Percentiles rank a stretch among this genome's conserved stretches.
phyloP scores from a whole-genome alignment of 2,797 vertebrate genomes.

The Poecilia velifera region DNA sequence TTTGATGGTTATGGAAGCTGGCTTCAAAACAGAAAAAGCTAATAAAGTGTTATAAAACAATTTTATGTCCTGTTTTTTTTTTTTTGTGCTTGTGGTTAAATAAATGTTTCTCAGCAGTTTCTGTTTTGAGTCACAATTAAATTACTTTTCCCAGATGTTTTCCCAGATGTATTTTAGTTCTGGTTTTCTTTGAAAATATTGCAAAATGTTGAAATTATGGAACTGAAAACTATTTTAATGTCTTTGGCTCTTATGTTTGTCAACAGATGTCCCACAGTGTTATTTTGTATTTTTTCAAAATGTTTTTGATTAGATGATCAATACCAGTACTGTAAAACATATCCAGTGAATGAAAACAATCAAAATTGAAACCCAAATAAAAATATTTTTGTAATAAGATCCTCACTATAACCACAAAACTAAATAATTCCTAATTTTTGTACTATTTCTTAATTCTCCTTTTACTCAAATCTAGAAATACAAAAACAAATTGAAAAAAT shows the following conservation, averaged over 20 bases:
- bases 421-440: neutral
- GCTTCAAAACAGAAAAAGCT: constrained; percentile 70
- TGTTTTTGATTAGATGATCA: neutral
- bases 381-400: neutral
- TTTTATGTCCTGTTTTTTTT: constrained; percentile 6
- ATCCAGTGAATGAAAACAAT: neutral
- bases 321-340: neutral
- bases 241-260: neutral
- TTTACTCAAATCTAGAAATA: neutral
- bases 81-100: neutral
- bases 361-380: neutral
- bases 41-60: constrained; percentile 55
- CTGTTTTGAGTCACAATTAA: neutral
- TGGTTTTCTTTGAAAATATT: neutral
- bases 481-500: neutral
- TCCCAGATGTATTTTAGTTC: neutral
- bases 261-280: neutral
- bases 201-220: neutral
- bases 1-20: constrained; percentile 69
- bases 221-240: neutral
- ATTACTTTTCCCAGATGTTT: neutral
- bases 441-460: neutral
- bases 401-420: neutral
- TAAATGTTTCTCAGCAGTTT: neutral
- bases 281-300: neutral